Evolutionary conservation across 2,888 invertebrate species (phyloP), one percentile per base, ranked within the genome.

Genomic region (Anticlea derivata): DNA sequence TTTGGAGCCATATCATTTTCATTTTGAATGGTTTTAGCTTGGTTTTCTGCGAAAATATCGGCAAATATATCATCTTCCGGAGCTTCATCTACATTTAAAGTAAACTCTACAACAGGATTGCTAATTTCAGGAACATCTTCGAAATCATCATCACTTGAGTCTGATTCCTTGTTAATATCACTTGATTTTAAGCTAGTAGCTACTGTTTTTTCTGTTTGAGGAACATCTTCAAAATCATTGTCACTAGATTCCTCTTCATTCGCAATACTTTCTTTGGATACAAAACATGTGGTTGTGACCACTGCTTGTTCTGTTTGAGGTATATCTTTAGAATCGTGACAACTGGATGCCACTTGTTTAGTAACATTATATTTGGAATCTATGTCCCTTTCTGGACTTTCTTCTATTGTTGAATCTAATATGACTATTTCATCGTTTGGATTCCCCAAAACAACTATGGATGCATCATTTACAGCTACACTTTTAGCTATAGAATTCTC

Each of bases 11-110:
- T 20, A 7, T 20, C 17, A 31, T n/a, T 37, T 27, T 54, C 49
- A 40, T 13, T 39, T 17, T 52, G 46, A 45, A 58, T 50, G 29
- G 33, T 10, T 10, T 49, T 50, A 35, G 7, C 7, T 46, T 30
- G 30, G 8, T 10, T 27, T 22, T 56, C 43, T 22, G 58, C 62
- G 75, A 95, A 95, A 50, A 95, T 78, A 82, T 95, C 95, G n/a
- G 93, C 93, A 84, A 96, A 96, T 50, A 96, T 88, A 78, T 95
- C 95, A 67, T 95, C 78, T 5, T 78, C 72, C 39, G 69, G 67
- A 11, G 68, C 64, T 60, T 79, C 70, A 10, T 79, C 77, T 45
- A 90, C 62, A 53, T 81, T 72, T 48, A 92, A 74, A 31, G 83
- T 80, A 29, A 92, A 68, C 70, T 93, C 80, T 17, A 93, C 79